phyloP scores from a whole-genome alignment of 2,888 invertebrate genomes.

The Nemoura dubitans region DNA sequence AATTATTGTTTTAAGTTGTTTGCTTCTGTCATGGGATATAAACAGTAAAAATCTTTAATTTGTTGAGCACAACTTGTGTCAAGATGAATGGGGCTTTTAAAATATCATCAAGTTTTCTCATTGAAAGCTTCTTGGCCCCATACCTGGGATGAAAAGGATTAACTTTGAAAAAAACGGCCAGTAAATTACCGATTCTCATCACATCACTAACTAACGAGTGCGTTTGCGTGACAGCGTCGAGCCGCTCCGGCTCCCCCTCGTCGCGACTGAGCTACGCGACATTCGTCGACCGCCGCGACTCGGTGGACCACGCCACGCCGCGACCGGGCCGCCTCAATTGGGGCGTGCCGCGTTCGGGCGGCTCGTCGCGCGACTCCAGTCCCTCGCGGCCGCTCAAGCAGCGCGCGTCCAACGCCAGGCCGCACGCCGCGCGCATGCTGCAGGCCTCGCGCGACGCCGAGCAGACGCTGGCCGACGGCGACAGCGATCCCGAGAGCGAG shows the following conservation, averaged over 20 bases:
- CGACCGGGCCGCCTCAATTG: constrained; percentile 49
- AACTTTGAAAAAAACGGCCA: too few species aligned
- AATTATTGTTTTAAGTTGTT: not conserved
- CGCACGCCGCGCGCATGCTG: constrained; percentile 81
- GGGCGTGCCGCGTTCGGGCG: constrained; percentile 52
- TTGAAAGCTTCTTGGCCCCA: too few species aligned
- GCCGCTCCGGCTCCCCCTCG: constrained; percentile 92
- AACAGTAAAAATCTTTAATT: too few species aligned
- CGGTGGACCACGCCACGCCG: constrained; percentile 56
- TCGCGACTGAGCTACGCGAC: constrained; percentile 81
- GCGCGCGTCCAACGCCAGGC: constrained; percentile 55
- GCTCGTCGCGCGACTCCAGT: constrained; percentile 59
- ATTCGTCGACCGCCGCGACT: constrained; percentile 58
- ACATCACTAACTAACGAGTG: too few species aligned
- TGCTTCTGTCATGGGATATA: too few species aligned
- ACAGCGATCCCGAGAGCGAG: constrained; percentile 89
- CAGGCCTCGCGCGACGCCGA: constrained; percentile 91
- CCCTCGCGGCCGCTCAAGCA: constrained; percentile 59
- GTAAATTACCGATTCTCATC: too few species aligned
- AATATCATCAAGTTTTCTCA: too few species aligned
- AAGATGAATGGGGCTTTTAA: too few species aligned
- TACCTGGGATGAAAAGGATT: too few species aligned
- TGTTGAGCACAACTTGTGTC: too few species aligned
- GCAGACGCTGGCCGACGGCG: constrained; percentile 78
- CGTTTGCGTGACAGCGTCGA: too few species aligned